Evolutionary conservation across 1,140 invertebrate genomes (phyloP).

Genomic region (Oedothorax gibbosus): DNA sequence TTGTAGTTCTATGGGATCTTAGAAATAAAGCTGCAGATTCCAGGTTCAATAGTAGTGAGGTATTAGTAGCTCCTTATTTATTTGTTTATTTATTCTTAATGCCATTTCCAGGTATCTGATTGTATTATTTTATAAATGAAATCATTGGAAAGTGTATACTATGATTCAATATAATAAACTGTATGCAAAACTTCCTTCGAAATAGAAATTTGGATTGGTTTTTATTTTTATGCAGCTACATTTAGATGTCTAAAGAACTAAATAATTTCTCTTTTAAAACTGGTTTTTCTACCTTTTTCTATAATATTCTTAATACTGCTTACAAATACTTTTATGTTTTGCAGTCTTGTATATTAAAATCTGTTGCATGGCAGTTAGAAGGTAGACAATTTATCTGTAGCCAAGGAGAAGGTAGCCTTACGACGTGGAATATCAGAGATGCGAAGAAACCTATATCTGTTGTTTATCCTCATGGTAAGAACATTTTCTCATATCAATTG

Average conservation of each 20-base stretch:
- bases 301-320: too few relatives aligned
- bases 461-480: slow-evolving; percentile 90
- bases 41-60: slow-evolving; percentile 77
- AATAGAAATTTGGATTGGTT: too few relatives aligned
- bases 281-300: too few relatives aligned
- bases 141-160: too few relatives aligned
- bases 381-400: slow-evolving; percentile 98
- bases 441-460: slow-evolving; percentile 81
- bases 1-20: slow-evolving; percentile 96
- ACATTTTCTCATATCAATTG: too few relatives aligned
- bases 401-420: slow-evolving; percentile 93
- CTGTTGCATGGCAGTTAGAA: slow-evolving; percentile 96
- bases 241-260: too few relatives aligned
- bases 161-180: too few relatives aligned
- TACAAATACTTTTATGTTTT: background rate
- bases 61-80: slow-evolving; percentile 60
- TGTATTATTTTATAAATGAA: too few relatives aligned
- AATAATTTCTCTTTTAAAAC: too few relatives aligned
- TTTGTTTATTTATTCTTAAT: background rate
- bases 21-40: slow-evolving; percentile 83
- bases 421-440: slow-evolving; percentile 87
- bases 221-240: too few relatives aligned
- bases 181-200: too few relatives aligned
- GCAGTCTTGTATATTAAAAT: slow-evolving; percentile 66
- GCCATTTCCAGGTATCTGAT: background rate